phyloP scores from a whole-genome alignment of 2,113 vertebrate genomes.

The Cepphus grylle region DNA sequence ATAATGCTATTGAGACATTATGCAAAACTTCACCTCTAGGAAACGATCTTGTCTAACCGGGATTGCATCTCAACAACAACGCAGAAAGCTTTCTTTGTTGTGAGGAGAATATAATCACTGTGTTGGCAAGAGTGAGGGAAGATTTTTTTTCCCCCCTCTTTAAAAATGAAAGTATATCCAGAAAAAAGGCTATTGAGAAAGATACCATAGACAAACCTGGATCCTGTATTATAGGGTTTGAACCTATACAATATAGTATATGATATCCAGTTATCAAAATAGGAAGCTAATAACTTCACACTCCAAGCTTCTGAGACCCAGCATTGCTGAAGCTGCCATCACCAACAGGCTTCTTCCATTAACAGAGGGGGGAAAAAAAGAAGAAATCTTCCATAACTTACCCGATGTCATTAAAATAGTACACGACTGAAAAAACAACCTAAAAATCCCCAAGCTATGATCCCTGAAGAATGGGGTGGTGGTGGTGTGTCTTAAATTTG shows the following conservation, averaged over 20 bases:
- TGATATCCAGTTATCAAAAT: background rate
- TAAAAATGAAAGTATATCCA: background rate
- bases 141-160: background rate
- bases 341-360: background rate
- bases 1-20: slow-evolving; percentile 10
- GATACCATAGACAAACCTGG: background rate
- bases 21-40: slow-evolving; percentile 30
- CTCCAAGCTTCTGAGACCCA: background rate
- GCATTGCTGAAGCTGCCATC: background rate
- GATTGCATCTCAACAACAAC: slow-evolving; percentile 7
- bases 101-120: background rate
- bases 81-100: background rate
- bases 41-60: background rate
- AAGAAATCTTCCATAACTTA: background rate
- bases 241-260: background rate
- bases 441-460: background rate
- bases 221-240: background rate
- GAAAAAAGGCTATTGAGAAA: background rate
- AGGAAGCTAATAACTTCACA: background rate
- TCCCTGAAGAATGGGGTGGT: background rate
- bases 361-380: background rate
- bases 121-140: background rate
- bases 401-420: background rate
- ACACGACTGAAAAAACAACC: background rate
- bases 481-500: background rate